Evolutionary conservation across 2,797 vertebrate genomes (phyloP).

Genomic region (Liasis olivaceus): DNA sequence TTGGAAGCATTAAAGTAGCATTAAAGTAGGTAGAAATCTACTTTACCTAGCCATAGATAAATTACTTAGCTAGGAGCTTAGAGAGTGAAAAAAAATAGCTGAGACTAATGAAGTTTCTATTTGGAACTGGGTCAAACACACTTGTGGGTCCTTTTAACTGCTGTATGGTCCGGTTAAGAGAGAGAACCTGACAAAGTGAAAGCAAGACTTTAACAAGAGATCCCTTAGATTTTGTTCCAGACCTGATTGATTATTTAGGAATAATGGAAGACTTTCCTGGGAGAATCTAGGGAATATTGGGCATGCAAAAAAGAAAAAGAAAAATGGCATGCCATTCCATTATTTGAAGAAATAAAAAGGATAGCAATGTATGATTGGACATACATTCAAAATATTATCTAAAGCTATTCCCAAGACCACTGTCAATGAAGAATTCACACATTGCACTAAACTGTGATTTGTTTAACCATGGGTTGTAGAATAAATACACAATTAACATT

Average conservation of each 20-base stretch:
- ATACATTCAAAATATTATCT: too few relatives aligned
- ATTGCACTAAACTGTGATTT: too few relatives aligned
- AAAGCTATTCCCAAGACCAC: too few relatives aligned
- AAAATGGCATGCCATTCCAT: too few relatives aligned
- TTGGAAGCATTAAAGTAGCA: slow-evolving; percentile 54
- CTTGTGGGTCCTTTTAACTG: slow-evolving; percentile 46
- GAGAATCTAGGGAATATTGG: neutral
- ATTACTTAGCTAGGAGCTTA: slow-evolving; percentile 68
- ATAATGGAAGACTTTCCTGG: neutral
- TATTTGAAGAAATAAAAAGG: too few relatives aligned
- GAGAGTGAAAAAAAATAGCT: slow-evolving; percentile 36
- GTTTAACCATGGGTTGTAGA: too few relatives aligned
- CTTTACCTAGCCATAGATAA: slow-evolving; percentile 39
- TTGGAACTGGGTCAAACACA: slow-evolving; percentile 65
- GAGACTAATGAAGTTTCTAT: slow-evolving; percentile 52
- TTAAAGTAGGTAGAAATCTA: slow-evolving; percentile 44
- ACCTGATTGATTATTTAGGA: neutral
- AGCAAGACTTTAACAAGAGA: slow-evolving; percentile 34
- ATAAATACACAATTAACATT: too few relatives aligned
- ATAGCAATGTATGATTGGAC: too few relatives aligned
- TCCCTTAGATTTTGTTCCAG: slow-evolving; percentile 13
- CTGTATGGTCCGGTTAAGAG: slow-evolving; percentile 5
- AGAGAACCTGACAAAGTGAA: neutral
- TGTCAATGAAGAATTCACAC: too few relatives aligned
- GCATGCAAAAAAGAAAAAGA: neutral